Conservation (phyloP, 2,888 invertebrate species). For the Ecliptopera silaceata region DNA sequence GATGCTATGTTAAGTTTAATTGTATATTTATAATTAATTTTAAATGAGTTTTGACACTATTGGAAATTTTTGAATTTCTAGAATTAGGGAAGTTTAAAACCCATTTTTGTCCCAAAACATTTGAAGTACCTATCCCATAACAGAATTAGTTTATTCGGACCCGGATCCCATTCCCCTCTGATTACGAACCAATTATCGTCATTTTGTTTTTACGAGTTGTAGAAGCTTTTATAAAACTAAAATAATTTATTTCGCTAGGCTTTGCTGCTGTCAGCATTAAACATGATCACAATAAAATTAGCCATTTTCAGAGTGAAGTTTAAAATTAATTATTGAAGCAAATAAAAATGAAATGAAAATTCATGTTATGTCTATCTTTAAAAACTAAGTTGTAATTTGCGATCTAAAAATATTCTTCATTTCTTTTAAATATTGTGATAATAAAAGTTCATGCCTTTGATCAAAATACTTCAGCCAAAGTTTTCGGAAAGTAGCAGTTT, state of each 20-base stretch:
- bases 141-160: slow-evolving; percentile 35
- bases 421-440: not conserved
- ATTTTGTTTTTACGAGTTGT: slow-evolving; percentile 20
- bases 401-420: not conserved
- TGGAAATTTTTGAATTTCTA: too few relatives aligned
- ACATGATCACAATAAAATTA: too few relatives aligned
- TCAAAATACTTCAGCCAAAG: slow-evolving; percentile 19
- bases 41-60: too few relatives aligned
- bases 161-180: slow-evolving; percentile 32
- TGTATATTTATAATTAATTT: too few relatives aligned
- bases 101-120: not conserved
- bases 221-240: slow-evolving; percentile 13
- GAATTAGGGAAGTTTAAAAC: not conserved
- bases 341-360: too few relatives aligned
- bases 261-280: too few relatives aligned
- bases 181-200: slow-evolving; percentile 36
- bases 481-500: not conserved
- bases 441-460: slow-evolving; percentile 17
- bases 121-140: slow-evolving; percentile 11
- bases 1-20: too few relatives aligned
- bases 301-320: too few relatives aligned
- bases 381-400: slow-evolving; percentile 3
- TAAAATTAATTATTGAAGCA: not conserved
- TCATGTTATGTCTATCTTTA: too few relatives aligned
- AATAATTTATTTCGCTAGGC: slow-evolving; percentile 15